A percentile compares a stretch with the other conserved stretches of the same genome.
phyloP scores from a whole-genome alignment of 2,797 vertebrate species.

The Parauchenoglanis ngamensis region DNA sequence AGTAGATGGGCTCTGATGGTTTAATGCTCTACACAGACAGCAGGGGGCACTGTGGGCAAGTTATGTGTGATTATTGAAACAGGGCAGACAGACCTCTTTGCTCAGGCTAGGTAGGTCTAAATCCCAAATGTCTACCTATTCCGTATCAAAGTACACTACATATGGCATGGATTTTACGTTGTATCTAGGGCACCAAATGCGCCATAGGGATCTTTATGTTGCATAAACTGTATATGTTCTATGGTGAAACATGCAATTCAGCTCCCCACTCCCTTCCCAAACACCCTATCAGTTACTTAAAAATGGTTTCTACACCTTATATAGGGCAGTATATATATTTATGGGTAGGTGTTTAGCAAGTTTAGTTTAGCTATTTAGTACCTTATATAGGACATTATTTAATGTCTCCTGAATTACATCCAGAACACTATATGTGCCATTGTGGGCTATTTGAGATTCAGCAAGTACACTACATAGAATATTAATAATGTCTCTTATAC shows the following conservation, averaged over 20 bases:
- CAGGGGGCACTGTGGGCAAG: slow-evolving; percentile 61
- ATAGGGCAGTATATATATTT: neutral
- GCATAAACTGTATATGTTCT: neutral
- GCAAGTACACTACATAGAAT: slow-evolving; percentile 20
- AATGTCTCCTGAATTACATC: neutral
- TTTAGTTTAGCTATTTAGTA: neutral
- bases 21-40: slow-evolving; percentile 35
- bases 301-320: neutral
- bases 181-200: slow-evolving; percentile 24
- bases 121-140: slow-evolving; percentile 16
- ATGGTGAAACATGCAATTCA: neutral
- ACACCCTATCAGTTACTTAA: slow-evolving; percentile 2
- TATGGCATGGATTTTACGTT: slow-evolving; percentile 11
- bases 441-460: slow-evolving; percentile 14
- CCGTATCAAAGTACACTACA: slow-evolving; percentile 15
- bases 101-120: slow-evolving; percentile 9
- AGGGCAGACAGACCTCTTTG: neutral
- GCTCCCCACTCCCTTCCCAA: neutral
- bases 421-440: neutral
- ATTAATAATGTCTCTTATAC: slow-evolving; percentile 24
- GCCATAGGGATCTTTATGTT: neutral
- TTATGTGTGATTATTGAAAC: slow-evolving; percentile 20
- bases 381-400: slow-evolving; percentile 1
- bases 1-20: neutral
- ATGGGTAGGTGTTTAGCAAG: neutral